phyloP scores from a whole-genome alignment of 2,797 vertebrate genomes.

The Notamacropus eugenii region DNA sequence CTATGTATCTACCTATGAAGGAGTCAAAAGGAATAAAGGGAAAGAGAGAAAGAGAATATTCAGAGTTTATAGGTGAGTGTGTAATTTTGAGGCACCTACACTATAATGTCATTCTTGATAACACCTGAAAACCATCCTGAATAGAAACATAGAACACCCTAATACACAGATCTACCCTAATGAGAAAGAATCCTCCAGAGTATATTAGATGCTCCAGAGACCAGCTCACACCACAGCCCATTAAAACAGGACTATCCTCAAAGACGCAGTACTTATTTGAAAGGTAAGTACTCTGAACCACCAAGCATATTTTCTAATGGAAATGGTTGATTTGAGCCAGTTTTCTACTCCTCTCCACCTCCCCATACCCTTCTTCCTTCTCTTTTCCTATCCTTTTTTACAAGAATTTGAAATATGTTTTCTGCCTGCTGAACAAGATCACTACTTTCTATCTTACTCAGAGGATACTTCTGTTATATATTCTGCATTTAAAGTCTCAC shows the following conservation, averaged over 20 bases:
- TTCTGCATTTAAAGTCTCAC: not conserved
- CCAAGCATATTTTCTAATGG: not conserved
- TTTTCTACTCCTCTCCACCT: not conserved
- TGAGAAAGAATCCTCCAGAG: not conserved
- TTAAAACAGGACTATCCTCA: not conserved
- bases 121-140: not conserved
- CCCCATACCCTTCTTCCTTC: not conserved
- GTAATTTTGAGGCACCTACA: not conserved
- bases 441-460: too few relatives aligned
- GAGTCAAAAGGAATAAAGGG: not conserved
- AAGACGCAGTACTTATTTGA: not conserved
- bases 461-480: not conserved
- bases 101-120: not conserved
- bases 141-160: not conserved
- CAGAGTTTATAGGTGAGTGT: not conserved
- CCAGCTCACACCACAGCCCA: not conserved
- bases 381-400: not conserved
- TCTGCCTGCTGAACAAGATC: not conserved
- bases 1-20: not conserved
- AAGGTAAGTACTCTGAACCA: not conserved
- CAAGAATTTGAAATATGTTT: not conserved
- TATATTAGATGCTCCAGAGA: not conserved
- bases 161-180: not conserved
- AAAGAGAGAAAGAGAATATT: not conserved
- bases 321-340: not conserved